Evolutionary conservation across 2,888 invertebrate genomes (phyloP).

Genomic region (Dorcus hopei): DNA sequence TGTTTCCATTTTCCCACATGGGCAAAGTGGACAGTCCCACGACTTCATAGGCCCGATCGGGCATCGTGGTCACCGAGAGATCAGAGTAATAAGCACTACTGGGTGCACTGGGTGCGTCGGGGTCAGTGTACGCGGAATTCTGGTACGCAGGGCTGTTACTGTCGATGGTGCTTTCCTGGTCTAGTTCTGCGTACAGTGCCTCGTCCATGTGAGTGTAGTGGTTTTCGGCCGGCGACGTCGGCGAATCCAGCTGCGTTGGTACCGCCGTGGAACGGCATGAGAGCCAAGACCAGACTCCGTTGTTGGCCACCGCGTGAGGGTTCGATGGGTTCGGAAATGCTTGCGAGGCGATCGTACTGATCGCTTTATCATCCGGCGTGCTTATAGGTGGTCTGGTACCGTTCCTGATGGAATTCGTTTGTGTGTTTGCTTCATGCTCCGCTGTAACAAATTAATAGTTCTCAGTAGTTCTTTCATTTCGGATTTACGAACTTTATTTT

Average conservation of each 20-base stretch:
- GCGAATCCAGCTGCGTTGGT: conserved; percentile 52
- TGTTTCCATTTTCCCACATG: conserved; percentile 45
- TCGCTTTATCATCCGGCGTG: conserved; percentile 42
- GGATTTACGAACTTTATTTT: no score
- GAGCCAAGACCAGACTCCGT: conserved; percentile 47
- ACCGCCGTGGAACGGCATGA: conserved; percentile 36
- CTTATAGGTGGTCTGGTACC: conserved; percentile 37
- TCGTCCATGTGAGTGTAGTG: conserved; percentile 72
- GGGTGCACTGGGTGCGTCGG: conserved; percentile 63
- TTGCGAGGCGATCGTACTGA: conserved; percentile 34
- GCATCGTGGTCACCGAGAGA: conserved; percentile 56
- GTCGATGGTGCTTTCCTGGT: conserved; percentile 52
- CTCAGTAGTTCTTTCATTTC: no score
- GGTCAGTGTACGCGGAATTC: conserved; percentile 64
- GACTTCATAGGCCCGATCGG: conserved; percentile 60
- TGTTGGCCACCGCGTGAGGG: conserved; percentile 28
- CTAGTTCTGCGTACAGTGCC: conserved; percentile 69
- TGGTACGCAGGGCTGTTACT: conserved; percentile 62
- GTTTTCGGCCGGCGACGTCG: conserved; percentile 60
- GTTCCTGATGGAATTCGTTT: background rate
- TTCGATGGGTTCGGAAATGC: conserved; percentile 33
- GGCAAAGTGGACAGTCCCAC: conserved; percentile 56
- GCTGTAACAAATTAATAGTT: no score
- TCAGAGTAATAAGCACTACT: conserved; percentile 75
- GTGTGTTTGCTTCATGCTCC: background rate